Conservation (phyloP, 2,888 invertebrate genomes). For the Enchytraeus crypticus region DNA sequence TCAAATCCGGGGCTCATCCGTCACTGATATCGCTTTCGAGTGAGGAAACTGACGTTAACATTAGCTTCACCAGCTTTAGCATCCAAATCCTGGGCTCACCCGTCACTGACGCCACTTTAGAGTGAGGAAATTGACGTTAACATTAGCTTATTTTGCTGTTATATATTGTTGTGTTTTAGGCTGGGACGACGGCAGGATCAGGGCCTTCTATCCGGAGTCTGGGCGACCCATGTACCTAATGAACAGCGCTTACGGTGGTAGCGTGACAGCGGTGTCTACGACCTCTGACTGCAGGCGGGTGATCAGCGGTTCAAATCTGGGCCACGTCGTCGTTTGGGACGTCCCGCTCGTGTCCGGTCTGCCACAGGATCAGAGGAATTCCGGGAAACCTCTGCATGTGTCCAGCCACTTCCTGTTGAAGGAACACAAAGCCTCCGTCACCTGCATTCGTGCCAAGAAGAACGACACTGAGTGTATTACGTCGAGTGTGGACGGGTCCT, state of each 20-base stretch:
- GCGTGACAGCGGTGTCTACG: conserved; percentile 71
- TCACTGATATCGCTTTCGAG: too few relatives aligned
- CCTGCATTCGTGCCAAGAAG: conserved; percentile 68
- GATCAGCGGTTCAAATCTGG: conserved; percentile 82
- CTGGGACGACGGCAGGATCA: conserved; percentile 51
- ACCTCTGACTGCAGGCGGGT: conserved; percentile 63
- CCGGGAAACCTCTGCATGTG: conserved; percentile 8
- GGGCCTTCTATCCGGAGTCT: conserved; percentile 54
- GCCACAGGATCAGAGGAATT: too few relatives aligned
- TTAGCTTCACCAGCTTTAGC: too few relatives aligned
- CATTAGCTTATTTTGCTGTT: too few relatives aligned
- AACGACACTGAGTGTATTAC: conserved; percentile 75
- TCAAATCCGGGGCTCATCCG: too few relatives aligned
- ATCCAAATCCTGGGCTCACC: too few relatives aligned
- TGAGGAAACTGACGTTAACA: too few relatives aligned
- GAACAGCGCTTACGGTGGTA: conserved; percentile 76
- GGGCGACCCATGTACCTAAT: conserved; percentile 74
- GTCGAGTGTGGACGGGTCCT: conserved; percentile 82
- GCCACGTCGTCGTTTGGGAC: conserved; percentile 57
- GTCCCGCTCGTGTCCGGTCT: neutral
- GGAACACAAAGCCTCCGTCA: conserved; percentile 81
- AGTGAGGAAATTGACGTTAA: too few relatives aligned
- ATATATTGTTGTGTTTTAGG: too few relatives aligned
- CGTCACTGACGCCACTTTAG: too few relatives aligned
- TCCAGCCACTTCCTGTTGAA: conserved; percentile 61